Evolutionary conservation across 2,113 vertebrate genomes (phyloP), one percentile per base, ranked within the genome.

Genomic region (Upupa epops): DNA sequence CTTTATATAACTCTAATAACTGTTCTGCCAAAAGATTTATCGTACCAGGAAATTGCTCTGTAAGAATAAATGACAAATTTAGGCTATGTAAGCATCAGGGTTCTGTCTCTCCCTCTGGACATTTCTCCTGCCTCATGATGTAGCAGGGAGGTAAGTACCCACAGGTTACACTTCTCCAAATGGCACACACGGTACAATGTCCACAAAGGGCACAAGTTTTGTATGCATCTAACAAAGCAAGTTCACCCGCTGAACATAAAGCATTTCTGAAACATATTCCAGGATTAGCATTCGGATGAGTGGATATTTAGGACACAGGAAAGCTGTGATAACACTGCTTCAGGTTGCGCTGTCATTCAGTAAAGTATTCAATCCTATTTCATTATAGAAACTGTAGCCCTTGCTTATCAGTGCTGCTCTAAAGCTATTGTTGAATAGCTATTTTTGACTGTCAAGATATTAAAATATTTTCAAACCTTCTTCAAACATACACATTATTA

Each of bases 281-380:
- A 88, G 65, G 26, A 61, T 79, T 20, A 88, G 25, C 17, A 58
- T 51, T 81, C 73, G 74, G 55, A 81, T 34, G 76, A 86, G 25
- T 86, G 76, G 76, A 71, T 61, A 85, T 86, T 76, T 48, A 90
- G 92, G 88, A 5, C 83, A 73, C 22, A 59, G 45, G 29, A 90
- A 70, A 92, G 60, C 25, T 37, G 32, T 13, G 28, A 4, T 5
- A 70, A 74, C 7, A 37, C 36, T 40, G 24, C 17, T 73, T 49
- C 25, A 51, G 61, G 12, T 5, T 59, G 32, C 29, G n/a, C 26
- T 55, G 25, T n/a, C 59, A 49, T 65, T 28, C 55, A 65, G 32
- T 18, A 45, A 56, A 65, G 6, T 8, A 70, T 6, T 61, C 17
- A 73, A 90, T 24, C 76, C 45, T 7, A 60, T 28, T 64, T 42